These are phyloP conservation scores for Spinibarbus caldwelli DNA, from an alignment of 2,797 vertebrate species.

Conservation along the genomic window DNA sequence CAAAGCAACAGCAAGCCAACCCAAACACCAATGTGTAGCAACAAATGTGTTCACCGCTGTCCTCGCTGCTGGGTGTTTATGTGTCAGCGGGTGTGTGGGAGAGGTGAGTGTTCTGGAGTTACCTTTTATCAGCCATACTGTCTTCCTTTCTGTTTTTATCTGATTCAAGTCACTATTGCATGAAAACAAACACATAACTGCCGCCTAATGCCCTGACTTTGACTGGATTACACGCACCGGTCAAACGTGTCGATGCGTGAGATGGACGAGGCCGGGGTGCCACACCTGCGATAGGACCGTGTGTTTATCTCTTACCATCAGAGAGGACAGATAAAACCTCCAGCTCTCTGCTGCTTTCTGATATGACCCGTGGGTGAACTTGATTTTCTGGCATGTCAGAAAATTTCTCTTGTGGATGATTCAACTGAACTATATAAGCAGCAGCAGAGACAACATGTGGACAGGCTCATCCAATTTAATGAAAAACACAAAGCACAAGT, in stretches of 20 bases:
- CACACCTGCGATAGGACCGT: conserved; percentile 18
- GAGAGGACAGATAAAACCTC: conserved; percentile 16
- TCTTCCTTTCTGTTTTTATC: conserved; percentile 33
- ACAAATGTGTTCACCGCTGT: conserved; percentile 31
- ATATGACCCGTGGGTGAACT: conserved; percentile 34
- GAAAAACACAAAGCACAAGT: not conserved
- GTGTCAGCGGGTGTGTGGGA: not conserved
- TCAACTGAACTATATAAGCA: not conserved
- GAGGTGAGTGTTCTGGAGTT: conserved; percentile 36
- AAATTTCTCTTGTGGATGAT: not conserved
- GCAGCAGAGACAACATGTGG: not conserved
- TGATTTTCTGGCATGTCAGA: conserved; percentile 42
- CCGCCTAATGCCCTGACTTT: not conserved
- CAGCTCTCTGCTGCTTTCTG: conserved; percentile 15
- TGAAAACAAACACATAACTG: conserved; percentile 50
- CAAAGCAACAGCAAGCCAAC: conserved; percentile 11
- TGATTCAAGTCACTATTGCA: conserved; percentile 48
- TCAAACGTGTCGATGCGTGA: conserved; percentile 33
- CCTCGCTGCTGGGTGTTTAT: conserved; percentile 22
- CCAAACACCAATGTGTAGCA: conserved; percentile 35
- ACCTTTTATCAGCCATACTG: conserved; percentile 20
- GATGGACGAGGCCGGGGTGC: conserved; percentile 26
- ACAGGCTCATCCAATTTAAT: not conserved
- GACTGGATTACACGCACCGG: conserved; percentile 36
- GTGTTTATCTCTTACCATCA: conserved; percentile 43